Conservation (phyloP, 2,113 vertebrate genomes). For the Nannospalax galili region DNA sequence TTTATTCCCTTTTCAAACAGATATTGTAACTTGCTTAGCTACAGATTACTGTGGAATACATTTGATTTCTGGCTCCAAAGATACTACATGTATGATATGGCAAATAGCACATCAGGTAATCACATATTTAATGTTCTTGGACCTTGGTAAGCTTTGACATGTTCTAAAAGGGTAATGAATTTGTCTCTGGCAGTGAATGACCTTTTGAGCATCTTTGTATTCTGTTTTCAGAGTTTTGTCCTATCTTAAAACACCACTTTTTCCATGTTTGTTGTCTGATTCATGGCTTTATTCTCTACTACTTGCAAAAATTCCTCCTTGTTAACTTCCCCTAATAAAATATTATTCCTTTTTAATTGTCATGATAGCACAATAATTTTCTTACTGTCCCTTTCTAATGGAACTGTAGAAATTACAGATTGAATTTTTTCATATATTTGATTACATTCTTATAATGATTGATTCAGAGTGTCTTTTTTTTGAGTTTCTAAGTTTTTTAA, state of each 20-base stretch:
- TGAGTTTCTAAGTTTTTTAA: not conserved
- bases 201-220: slow-evolving; percentile 18
- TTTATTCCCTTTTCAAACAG: slow-evolving; percentile 83
- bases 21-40: slow-evolving; percentile 96
- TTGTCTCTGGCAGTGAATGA: not conserved
- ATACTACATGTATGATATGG: slow-evolving; percentile 99
- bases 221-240: not conserved
- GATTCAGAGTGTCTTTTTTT: not conserved
- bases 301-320: slow-evolving; percentile 30
- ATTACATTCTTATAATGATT: not conserved
- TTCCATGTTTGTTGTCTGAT: not conserved
- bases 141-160: not conserved
- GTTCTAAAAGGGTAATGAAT: not conserved
- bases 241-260: not conserved
- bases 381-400: not conserved
- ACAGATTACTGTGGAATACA: slow-evolving; percentile 97
- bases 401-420: slow-evolving; percentile 3
- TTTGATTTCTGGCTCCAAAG: slow-evolving; percentile 97
- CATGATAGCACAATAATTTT: not conserved
- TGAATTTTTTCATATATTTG: not conserved
- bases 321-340: not conserved
- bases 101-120: slow-evolving; percentile 95
- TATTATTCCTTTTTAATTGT: not conserved
- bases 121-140: slow-evolving; percentile 15
- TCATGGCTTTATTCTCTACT: not conserved